Evolutionary conservation across 2,797 vertebrate genomes (phyloP).

Genomic region (Acipenser transmontanus): DNA sequence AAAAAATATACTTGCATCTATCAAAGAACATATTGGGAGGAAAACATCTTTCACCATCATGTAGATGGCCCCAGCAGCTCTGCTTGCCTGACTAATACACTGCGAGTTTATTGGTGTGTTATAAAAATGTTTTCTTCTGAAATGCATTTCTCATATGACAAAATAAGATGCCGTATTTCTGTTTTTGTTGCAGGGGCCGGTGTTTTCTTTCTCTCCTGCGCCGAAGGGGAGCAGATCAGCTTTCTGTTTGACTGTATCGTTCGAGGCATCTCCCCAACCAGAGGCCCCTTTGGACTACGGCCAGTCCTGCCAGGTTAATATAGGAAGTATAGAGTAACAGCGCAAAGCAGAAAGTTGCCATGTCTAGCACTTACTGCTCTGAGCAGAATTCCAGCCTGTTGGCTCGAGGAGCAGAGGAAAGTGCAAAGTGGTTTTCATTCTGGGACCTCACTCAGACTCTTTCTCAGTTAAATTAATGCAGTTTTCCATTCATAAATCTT

Average conservation of each 20-base stretch:
- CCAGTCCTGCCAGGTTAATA: slow-evolving; percentile 83
- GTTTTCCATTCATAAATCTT: slow-evolving; percentile 12
- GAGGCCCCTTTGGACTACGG: slow-evolving; percentile 71
- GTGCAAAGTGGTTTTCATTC: slow-evolving; percentile 31
- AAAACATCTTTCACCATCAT: no score
- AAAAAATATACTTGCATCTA: no score
- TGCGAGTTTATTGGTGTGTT: no score
- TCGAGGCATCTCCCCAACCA: slow-evolving; percentile 79
- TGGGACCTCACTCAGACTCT: slow-evolving; percentile 23
- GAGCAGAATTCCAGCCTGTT: slow-evolving; percentile 26
- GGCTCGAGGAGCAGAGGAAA: slow-evolving; percentile 7
- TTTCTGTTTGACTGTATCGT: slow-evolving; percentile 94
- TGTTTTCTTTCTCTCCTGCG: slow-evolving; percentile 86
- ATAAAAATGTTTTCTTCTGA: slow-evolving; percentile 18
- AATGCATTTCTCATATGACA: slow-evolving; percentile 12
- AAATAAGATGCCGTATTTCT: slow-evolving; percentile 2
- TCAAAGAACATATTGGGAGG: no score
- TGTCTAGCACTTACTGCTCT: slow-evolving; percentile 26
- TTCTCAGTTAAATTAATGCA: slow-evolving; percentile 9
- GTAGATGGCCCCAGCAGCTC: no score
- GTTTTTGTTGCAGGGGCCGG: slow-evolving; percentile 75
- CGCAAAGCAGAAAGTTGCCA: slow-evolving; percentile 24
- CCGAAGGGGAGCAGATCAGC: slow-evolving; percentile 92
- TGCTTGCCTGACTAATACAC: no score
- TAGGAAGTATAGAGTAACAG: slow-evolving; percentile 25